Evolutionary conservation across 2,113 vertebrate genomes (phyloP), one percentile per base, ranked within the genome.

Genomic region (Petaurus breviceps): DNA sequence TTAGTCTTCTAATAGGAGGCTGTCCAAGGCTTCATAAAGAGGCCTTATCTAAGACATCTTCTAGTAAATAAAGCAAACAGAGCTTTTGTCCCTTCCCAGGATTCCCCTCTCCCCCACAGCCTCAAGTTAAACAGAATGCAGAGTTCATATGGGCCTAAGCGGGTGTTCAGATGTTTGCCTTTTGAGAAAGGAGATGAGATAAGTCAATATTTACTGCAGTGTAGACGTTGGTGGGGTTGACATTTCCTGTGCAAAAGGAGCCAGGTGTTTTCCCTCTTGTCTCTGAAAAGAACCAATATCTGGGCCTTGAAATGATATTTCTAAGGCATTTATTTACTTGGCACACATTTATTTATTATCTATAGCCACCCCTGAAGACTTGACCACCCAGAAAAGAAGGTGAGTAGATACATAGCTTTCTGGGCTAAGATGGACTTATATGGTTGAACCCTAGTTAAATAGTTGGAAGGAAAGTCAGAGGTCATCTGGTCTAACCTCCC

Each of bases 131-230:
- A 52, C 31, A 95, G 53, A 94, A 37, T 9, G 3, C 24, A 50
- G 68, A 84, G 31, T 68, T 90, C 43, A n/a, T 46, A 28, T 61
- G 52, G 47, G 25, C 51, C 3, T 43, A 89, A 93, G 37, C 28
- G 24, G 46, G 51, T 57, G 94, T 90, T 92, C 47, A 95, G 91
- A 90, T 52, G 77, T n/a, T 95, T 84, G 57, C 51, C 52, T 92
- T 77, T 92, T 52, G 91, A 91, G 89, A 53, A 92, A 94, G 91
- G 92, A 92, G 92, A 55, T n/a, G 43, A 49, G 47, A 51, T 68
- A 31, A 3, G 54, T 95, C 93, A 95, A 89, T 95, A 96, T 97
- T 93, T 93, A 94, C 68, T 90, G 89, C 91, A 89, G 61, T n/a
- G 26, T 24, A 90, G 6, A 54, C 49, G 54, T 90, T 23, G n/a